Evolutionary conservation across 2,797 vertebrate genomes (phyloP), one percentile per base, ranked within the genome.

Genomic region (Micromesistius poutassou): DNA sequence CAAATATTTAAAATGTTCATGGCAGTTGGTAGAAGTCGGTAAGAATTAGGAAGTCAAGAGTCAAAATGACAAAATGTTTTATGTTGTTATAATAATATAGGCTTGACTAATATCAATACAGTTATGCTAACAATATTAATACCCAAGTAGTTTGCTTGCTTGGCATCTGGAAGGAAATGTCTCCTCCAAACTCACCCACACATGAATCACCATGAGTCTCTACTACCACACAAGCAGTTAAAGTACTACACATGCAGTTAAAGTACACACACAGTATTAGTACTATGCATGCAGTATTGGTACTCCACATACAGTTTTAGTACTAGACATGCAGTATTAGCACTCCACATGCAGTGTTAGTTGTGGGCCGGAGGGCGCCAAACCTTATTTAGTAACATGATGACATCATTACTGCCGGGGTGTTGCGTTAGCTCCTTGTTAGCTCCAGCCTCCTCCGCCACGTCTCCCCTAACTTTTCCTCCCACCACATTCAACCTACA

Each of bases 401-500:
- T 62, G 55, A 25, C 55, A 25, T 62, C 7, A 62, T 55, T 19
- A n/a, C 10, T 25, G 22, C 55, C n/a, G 62, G 62, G 62, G 10
- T 1, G 62, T 68, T 28, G n/a, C n/a, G 25, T 66, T 1, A 42
- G 42, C 78, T 83, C 50, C 80, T 77, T 38, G 66, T 81, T 70
- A 78, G 13, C 68, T 77, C 76, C 50, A 7, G 50, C 8, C 10
- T 78, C 78, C 74, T 50, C 38, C 8, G 1, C 72, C 78, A 25
- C 72, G 66, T 35, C 12, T 0, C 75, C 13, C 16, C 33, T 78
- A 62, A 62, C 62, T 68, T 4, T 8, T 28, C 62, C 62, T 30
- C 68, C 30, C 68, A 71, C 25, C 28, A 13, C 30, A n/a, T 82
- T 35, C 6, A 77, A 79, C 46, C 83, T 75, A 73, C 77, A 78